Base-by-base conservation (phyloP, 2,888 invertebrate species). In the Lathronympha strigana region DNA sequence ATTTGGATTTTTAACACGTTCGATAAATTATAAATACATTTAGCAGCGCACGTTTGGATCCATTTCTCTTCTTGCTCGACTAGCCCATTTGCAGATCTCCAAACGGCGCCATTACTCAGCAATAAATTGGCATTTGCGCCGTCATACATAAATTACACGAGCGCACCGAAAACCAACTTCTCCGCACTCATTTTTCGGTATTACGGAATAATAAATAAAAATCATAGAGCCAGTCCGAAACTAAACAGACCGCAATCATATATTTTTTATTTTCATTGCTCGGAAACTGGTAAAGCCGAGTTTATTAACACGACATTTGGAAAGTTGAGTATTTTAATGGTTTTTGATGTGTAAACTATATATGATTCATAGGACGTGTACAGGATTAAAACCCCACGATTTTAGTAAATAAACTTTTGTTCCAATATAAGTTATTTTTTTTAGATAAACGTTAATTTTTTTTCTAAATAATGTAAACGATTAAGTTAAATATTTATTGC, bases 41-140 rank as follows among this genome's bases (percentile, higher is more conserved):
- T 88, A 87, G 86, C 82, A 74, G 84, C 79, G 86, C 81, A 86
- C 86, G 83, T 87, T 88, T 86, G 80, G 76, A 84, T 84, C 88
- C 89, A 89, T 90, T 90, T 89, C 90, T 88, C 90, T 90, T 87
- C 87, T 86, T 86, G 84, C 86, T 87, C 88, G 87, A 84, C 88
- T 90, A 84, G 89, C 86, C 89, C 90, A 89, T 90, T 91, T 88
- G 87, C 89, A 90, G 90, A 90, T 91, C 88, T 90, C 87, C 85
- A 88, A 91, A 90, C 87, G 87, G 86, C 84, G 81, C 89, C 87
- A 91, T 92, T 91, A 92, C 90, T 91, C 91, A 90, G 90, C 90
- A 87, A 91, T 91, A 92, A 91, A 91, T 91, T 91, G 91, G 91
- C 88, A 89, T 91, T 91, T 90, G 87, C 85, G 88, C 86, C 87